Evolutionary conservation across 2,797 vertebrate genomes (phyloP).

Genomic region (Microcaecilia unicolor): DNA sequence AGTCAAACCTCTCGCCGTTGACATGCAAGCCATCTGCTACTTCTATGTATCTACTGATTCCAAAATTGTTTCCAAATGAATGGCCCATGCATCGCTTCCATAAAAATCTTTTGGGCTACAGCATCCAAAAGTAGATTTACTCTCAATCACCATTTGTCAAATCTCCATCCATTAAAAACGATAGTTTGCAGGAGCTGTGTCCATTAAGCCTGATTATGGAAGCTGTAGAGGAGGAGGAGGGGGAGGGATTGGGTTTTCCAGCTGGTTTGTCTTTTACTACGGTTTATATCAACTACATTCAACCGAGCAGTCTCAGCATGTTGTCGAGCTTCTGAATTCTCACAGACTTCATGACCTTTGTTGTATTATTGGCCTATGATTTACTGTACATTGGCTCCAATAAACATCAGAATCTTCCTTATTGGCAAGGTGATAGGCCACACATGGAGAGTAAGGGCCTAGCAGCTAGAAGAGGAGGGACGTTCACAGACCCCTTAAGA

Average conservation of each 20-base stretch:
- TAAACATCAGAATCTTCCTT: not conserved
- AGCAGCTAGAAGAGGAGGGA: slow-evolving; percentile 32
- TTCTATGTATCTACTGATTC: slow-evolving; percentile 19
- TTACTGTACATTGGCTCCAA: slow-evolving; percentile 9
- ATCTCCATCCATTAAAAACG: slow-evolving; percentile 88
- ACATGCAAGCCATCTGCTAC: slow-evolving; percentile 26
- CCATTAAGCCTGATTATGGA: slow-evolving; percentile 95
- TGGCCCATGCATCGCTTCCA: slow-evolving; percentile 39
- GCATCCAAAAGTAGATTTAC: slow-evolving; percentile 89
- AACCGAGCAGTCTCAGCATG: not conserved
- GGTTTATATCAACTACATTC: slow-evolving; percentile 7
- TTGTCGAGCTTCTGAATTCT: slow-evolving; percentile 3
- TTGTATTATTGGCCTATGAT: slow-evolving; percentile 3
- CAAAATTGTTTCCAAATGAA: slow-evolving; percentile 45
- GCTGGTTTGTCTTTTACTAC: slow-evolving; percentile 1
- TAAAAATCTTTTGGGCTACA: slow-evolving; percentile 62
- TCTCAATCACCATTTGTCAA: slow-evolving; percentile 98
- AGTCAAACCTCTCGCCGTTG: slow-evolving; percentile 12
- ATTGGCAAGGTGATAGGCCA: slow-evolving; percentile 11
- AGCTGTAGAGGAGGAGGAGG: slow-evolving; percentile 61
- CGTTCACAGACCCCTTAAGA: slow-evolving; percentile 39
- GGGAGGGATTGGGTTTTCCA: slow-evolving; percentile 31
- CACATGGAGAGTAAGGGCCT: slow-evolving; percentile 55
- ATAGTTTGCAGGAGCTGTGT: slow-evolving; percentile 66
- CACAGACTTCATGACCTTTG: not conserved